These are phyloP conservation scores for Drosophila kepulauana DNA, from an alignment of 1,140 invertebrate genomes.

Conservation along the genomic window DNA sequence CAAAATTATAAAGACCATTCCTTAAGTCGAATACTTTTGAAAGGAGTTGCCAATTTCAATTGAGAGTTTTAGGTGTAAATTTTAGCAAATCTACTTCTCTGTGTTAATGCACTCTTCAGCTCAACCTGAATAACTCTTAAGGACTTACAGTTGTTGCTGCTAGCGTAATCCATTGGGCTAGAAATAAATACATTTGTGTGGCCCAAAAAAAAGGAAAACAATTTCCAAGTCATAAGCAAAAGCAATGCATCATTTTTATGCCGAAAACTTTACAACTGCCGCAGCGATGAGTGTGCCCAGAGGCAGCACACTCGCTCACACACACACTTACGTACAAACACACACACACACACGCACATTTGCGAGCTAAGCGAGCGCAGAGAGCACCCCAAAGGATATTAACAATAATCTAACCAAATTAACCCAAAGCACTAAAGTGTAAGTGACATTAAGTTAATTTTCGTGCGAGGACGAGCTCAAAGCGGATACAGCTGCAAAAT, in stretches of 20 bases:
- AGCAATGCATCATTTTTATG: conserved; percentile 77
- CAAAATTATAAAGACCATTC: too few relatives aligned
- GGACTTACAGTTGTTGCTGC: neutral
- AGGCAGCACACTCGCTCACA: conserved; percentile 17
- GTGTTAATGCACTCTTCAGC: neutral
- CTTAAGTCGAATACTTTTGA: too few relatives aligned
- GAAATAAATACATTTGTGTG: conserved; percentile 34
- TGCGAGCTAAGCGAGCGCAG: conserved; percentile 30
- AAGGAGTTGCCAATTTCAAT: neutral
- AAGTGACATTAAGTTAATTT: conserved; percentile 84
- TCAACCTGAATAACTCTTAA: neutral
- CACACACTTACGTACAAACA: neutral
- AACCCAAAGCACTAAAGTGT: conserved; percentile 84
- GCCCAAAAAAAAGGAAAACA: conserved; percentile 30
- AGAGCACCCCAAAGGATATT: conserved; percentile 80
- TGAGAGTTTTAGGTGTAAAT: too few relatives aligned
- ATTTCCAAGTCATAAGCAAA: conserved; percentile 52
- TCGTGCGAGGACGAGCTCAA: conserved; percentile 63
- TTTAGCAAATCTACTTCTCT: neutral
- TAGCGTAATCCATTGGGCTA: neutral
- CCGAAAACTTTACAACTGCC: conserved; percentile 74
- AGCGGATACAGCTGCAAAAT: conserved; percentile 50
- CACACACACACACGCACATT: conserved; percentile 10
- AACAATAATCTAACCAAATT: conserved; percentile 84
- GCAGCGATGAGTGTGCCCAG: conserved; percentile 65